phyloP scores from a whole-genome alignment of 2,113 vertebrate genomes.

The Lontra canadensis region DNA sequence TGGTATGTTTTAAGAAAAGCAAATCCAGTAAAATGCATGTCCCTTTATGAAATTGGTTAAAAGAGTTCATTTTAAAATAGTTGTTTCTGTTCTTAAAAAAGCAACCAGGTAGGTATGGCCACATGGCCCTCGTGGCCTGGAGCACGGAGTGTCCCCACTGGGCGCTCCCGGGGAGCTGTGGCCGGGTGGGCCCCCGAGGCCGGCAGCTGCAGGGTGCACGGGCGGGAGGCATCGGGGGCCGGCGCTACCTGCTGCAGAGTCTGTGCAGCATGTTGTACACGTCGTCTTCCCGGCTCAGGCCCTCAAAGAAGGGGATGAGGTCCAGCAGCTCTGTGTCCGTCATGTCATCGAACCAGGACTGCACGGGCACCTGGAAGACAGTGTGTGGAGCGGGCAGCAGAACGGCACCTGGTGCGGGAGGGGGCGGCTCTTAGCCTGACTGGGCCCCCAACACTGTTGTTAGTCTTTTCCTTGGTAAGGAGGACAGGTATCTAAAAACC shows the following conservation, averaged over 20 bases:
- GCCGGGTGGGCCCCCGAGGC: not conserved
- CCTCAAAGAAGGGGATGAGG: slow-evolving; percentile 97
- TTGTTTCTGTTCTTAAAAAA: slow-evolving; percentile 79
- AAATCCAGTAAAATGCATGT: slow-evolving; percentile 85
- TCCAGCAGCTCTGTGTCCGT: slow-evolving; percentile 97
- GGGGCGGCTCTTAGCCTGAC: not conserved
- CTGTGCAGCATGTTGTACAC: slow-evolving; percentile 94
- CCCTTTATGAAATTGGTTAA: slow-evolving; percentile 87
- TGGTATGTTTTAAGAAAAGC: slow-evolving; percentile 90
- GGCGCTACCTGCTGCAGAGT: slow-evolving; percentile 95
- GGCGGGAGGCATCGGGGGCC: not conserved
- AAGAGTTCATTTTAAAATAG: slow-evolving; percentile 88
- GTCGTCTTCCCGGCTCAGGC: slow-evolving; percentile 94
- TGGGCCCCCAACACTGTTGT: rapidly evolving
- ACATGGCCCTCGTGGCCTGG: slow-evolving; percentile 12
- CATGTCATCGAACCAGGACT: slow-evolving; percentile 99
- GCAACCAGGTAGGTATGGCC: slow-evolving; percentile 64
- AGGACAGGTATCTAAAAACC: not conserved
- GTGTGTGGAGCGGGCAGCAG: rapidly evolving
- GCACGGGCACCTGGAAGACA: slow-evolving; percentile 93
- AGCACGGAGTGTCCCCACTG: not conserved
- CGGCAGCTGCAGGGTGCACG: not conserved
- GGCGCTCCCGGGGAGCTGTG: not conserved
- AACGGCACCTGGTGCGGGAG: rapidly evolving
- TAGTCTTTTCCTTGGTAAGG: not conserved